These are phyloP conservation scores for Melipona quadrifasciata DNA, from an alignment of 1,140 invertebrate species.

Conservation along the genomic window DNA sequence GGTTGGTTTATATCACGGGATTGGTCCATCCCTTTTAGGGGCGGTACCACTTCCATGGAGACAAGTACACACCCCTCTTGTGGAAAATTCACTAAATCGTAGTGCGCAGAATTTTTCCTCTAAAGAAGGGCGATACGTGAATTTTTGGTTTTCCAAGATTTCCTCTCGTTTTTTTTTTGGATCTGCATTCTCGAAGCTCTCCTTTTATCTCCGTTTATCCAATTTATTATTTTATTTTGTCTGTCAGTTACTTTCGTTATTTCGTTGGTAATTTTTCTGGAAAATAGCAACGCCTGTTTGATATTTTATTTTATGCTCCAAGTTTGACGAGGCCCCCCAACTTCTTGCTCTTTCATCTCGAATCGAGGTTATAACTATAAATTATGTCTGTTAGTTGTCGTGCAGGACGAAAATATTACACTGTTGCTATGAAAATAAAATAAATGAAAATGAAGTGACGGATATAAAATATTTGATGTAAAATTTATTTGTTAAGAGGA, in stretches of 20 bases:
- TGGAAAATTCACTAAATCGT: conserved; percentile 59
- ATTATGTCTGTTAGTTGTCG: background rate
- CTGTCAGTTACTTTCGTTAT: too few species aligned
- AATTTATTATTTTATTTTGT: background rate
- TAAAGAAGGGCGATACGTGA: conserved; percentile 30
- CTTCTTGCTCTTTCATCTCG: background rate
- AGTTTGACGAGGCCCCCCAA: background rate
- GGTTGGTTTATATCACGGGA: conserved; percentile 28
- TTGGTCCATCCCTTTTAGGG: conserved; percentile 19
- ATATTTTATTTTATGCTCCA: background rate
- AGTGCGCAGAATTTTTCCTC: conserved; percentile 37
- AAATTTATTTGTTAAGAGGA: background rate
- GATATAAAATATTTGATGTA: background rate
- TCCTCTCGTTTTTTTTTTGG: background rate
- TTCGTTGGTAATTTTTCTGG: background rate
- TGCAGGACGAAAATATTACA: background rate
- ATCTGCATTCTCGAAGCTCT: background rate
- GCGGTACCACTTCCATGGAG: conserved; percentile 43
- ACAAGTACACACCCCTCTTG: conserved; percentile 55
- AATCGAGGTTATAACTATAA: background rate
- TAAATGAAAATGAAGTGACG: background rate
- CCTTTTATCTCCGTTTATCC: background rate
- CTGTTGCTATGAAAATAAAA: background rate
- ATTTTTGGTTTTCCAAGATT: conserved; percentile 35
- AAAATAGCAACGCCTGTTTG: background rate